Conservation (phyloP, 2,113 vertebrate species). For the Leptocoma aspasia region DNA sequence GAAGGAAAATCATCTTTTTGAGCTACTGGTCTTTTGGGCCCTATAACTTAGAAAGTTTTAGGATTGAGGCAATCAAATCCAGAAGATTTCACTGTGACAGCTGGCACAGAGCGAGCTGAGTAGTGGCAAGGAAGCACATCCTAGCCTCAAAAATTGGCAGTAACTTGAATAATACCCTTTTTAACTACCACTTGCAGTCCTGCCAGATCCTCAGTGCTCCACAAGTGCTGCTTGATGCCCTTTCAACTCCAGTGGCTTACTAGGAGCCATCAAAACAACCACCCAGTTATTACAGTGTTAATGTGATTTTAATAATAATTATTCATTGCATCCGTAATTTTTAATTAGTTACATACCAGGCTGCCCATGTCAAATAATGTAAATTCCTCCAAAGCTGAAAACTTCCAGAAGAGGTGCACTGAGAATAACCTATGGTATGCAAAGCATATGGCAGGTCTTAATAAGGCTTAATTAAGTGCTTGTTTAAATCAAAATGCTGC, state of each 20-base stretch:
- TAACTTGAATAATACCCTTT: not conserved
- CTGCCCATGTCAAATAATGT: not conserved
- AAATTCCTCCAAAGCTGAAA: slow-evolving; percentile 6
- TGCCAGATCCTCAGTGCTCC: not conserved
- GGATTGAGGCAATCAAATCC: not conserved
- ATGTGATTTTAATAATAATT: slow-evolving; percentile 45
- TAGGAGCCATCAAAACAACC: slow-evolving; percentile 25
- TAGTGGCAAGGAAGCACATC: not conserved
- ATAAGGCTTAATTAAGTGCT: slow-evolving; percentile 48
- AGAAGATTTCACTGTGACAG: not conserved
- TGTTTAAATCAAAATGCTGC: slow-evolving; percentile 47
- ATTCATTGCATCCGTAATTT: slow-evolving; percentile 46
- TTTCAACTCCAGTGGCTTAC: not conserved
- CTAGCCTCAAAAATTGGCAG: not conserved
- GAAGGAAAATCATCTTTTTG: not conserved
- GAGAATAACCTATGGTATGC: not conserved
- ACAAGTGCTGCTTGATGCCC: not conserved
- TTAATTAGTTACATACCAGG: slow-evolving; percentile 20
- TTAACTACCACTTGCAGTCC: not conserved
- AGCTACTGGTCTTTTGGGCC: not conserved
- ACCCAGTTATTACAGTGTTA: slow-evolving; percentile 35
- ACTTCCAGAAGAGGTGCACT: not conserved
- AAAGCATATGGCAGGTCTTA: slow-evolving; percentile 43
- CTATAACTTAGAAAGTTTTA: not conserved
- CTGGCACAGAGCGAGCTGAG: not conserved